These are phyloP conservation scores for Ooceraea biroi DNA, from an alignment of 1,140 invertebrate genomes.

Conservation along the genomic window DNA sequence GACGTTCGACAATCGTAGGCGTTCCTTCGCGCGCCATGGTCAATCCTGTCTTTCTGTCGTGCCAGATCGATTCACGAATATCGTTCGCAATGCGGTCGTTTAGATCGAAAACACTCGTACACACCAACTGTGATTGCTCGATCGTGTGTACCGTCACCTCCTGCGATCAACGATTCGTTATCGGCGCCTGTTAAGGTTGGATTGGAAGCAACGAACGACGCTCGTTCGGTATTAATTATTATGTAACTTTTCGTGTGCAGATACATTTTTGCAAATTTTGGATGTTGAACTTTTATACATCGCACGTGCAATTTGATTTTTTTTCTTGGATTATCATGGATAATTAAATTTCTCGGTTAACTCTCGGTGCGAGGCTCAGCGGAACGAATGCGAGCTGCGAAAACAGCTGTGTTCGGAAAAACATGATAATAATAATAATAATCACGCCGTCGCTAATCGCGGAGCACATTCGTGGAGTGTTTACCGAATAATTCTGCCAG, in stretches of 20 bases:
- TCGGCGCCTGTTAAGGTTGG: background rate
- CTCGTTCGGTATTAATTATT: background rate
- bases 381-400: no score
- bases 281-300: no score
- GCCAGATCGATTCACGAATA: background rate
- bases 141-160: background rate
- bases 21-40: slow-evolving; percentile 56
- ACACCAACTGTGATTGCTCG: background rate
- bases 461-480: no score
- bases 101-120: background rate
- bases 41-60: background rate
- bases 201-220: background rate
- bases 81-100: background rate
- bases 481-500: no score
- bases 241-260: background rate
- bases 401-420: no score
- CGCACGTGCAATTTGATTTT: no score
- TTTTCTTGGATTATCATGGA: no score
- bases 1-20: slow-evolving; percentile 76
- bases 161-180: background rate
- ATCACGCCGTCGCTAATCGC: no score
- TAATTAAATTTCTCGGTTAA: no score
- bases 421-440: no score
- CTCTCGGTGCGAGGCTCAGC: no score
- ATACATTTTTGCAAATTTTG: no score